A percentile compares a stretch with the other conserved stretches of the same genome.
These are phyloP conservation scores for Macquaria ambigua DNA, from an alignment of 2,113 vertebrate genomes.

Conservation along the genomic window DNA sequence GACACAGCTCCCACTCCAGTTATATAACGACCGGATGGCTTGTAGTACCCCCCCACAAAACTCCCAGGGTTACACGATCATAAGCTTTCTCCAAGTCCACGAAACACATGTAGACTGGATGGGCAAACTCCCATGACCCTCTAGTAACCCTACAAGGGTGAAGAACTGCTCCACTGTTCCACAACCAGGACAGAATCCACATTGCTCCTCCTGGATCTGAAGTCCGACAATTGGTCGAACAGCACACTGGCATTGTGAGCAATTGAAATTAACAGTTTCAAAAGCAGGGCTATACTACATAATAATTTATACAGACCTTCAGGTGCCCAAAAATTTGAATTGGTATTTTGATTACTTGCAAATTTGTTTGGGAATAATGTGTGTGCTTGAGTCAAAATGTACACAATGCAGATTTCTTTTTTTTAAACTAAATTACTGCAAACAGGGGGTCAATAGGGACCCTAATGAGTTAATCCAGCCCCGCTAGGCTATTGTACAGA, in stretches of 20 bases:
- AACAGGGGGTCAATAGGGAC: neutral
- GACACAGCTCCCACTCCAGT: too few species aligned
- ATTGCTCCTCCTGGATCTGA: neutral
- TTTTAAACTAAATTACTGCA: neutral
- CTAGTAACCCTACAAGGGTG: neutral
- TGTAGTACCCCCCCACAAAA: too few species aligned
- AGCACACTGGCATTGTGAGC: neutral
- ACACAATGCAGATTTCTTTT: neutral
- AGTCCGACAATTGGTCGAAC: neutral
- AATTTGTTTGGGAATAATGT: constrained; percentile 3
- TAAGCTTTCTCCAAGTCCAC: too few species aligned
- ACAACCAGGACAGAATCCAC: neutral
- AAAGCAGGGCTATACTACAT: neutral
- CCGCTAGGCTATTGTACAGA: neutral
- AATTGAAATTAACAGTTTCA: neutral
- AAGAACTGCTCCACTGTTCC: neutral
- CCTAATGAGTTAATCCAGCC: neutral
- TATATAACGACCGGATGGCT: too few species aligned
- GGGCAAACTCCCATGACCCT: neutral
- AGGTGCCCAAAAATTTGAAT: neutral
- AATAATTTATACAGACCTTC: neutral
- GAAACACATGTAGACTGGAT: neutral
- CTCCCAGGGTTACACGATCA: neutral
- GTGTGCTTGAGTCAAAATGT: neutral
- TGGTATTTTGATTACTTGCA: neutral